A percentile compares a stretch with the other conserved stretches of the same genome.
Conservation (phyloP, 1,140 invertebrate genomes). For the Fopius arisanus region DNA sequence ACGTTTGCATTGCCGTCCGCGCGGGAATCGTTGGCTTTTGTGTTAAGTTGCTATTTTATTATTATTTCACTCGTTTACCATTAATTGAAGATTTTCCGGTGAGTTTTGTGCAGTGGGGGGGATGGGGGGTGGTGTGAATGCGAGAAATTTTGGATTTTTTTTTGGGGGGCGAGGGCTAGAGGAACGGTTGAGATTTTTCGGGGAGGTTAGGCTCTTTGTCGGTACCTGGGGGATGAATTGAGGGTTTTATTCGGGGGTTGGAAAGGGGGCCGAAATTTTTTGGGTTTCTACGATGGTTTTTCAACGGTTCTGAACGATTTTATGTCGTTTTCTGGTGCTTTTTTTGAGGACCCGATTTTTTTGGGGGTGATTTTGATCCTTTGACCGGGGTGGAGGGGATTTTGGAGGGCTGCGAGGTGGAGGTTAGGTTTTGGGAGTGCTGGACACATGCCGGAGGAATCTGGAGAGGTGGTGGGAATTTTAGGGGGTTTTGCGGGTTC, state of each 20-base stretch:
- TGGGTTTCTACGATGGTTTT: background rate
- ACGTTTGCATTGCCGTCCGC: conserved; percentile 43
- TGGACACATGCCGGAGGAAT: background rate
- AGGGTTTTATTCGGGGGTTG: background rate
- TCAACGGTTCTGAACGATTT: background rate
- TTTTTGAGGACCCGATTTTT: background rate
- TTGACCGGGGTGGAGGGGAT: background rate
- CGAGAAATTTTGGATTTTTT: too few species aligned
- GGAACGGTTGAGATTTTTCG: background rate
- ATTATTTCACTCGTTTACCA: background rate
- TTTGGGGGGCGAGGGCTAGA: too few species aligned
- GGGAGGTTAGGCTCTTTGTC: background rate
- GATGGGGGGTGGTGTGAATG: too few species aligned
- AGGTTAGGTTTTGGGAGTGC: conserved; percentile 1
- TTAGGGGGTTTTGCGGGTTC: background rate
- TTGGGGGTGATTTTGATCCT: background rate
- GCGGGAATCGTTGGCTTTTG: conserved; percentile 48
- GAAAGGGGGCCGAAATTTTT: background rate
- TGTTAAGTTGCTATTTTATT: conserved; percentile 5
- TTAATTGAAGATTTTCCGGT: background rate
- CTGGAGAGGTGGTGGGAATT: background rate
- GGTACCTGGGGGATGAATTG: background rate
- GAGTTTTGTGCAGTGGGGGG: too few species aligned
- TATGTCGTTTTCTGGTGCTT: background rate
- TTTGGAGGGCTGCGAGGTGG: background rate